These are phyloP conservation scores for Apocheima hispidaria DNA, from an alignment of 2,888 invertebrate species.

Conservation along the genomic window DNA sequence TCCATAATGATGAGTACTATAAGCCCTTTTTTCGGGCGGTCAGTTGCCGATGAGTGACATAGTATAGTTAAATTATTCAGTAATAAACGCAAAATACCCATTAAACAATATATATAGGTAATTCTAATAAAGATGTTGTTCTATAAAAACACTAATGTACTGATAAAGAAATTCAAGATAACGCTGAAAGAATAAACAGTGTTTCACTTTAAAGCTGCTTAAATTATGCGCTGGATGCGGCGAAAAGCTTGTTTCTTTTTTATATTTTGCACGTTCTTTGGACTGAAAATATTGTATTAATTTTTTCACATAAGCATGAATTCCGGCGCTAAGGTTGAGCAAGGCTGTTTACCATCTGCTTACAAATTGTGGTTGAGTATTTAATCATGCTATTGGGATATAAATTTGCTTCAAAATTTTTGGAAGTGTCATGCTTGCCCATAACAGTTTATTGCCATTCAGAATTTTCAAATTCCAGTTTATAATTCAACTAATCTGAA, in stretches of 20 bases:
- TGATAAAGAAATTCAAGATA: constrained; percentile 17
- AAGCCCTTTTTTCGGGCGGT: too few relatives aligned
- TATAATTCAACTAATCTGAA: too few relatives aligned
- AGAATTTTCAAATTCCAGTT: too few relatives aligned
- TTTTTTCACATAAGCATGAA: constrained; percentile 17
- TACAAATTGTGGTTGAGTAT: not conserved
- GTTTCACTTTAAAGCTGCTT: constrained; percentile 27
- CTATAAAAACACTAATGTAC: constrained; percentile 12
- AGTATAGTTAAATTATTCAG: too few relatives aligned
- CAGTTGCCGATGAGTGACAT: too few relatives aligned
- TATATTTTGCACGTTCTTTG: constrained; percentile 26
- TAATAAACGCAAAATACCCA: too few relatives aligned
- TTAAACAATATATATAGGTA: too few relatives aligned
- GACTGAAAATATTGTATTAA: constrained; percentile 12
- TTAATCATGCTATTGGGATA: not conserved
- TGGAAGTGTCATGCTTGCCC: too few relatives aligned
- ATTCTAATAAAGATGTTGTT: constrained; percentile 9
- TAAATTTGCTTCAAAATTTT: too few relatives aligned
- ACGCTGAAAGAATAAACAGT: constrained; percentile 19
- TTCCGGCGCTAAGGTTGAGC: constrained; percentile 6
- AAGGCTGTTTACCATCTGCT: not conserved
- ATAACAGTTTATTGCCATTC: too few relatives aligned
- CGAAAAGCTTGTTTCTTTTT: constrained; percentile 23
- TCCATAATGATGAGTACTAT: too few relatives aligned
- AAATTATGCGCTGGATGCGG: constrained; percentile 31